Base-by-base conservation (phyloP, 2,888 invertebrate genomes). In the Conistra vaccinii region DNA sequence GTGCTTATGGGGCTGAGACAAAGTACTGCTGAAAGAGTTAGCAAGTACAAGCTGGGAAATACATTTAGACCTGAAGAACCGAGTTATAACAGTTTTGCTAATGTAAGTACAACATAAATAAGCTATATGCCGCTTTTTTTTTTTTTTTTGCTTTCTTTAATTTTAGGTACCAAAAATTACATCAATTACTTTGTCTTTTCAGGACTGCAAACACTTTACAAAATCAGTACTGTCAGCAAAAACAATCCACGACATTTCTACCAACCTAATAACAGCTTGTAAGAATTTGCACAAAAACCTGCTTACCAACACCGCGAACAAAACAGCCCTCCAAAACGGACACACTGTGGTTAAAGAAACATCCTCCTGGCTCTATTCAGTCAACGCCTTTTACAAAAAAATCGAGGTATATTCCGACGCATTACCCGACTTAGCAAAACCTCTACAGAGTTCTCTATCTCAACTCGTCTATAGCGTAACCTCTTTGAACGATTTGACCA, bases 381-480 rank as follows among this genome's bases (percentile, higher is more conserved):
- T 97, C 12, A 94, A 96, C 72, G 96, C 95, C 53, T 97, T 97
- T 89, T 95, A 96, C 60, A 95, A 95, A 67, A 97, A 97, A 88
- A 90, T 98, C 42, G 96, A 97, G 39, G 92, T 92, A 0, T 98
- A 97, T 90, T 94, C 97, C 0, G 95, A 97, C 4, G 97, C 97
- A n/a, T 99, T 98, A 90, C 98, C 98, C 0, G 99, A 99, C 91
- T 95, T 99, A 69, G 97, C 98, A 0, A 97, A 97, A 78, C 98
- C 98, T 0, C 93, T 99, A 29, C 95, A 98, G 67, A 96, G 97
- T 73, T 97, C 98, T 0, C 91, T 98, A 12, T 96, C 97, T 0
- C 97, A 98, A 94, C 96, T 98, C 77, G 94, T 97, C 2, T 97
- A 97, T 83, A 98, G 98, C 3, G 93, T 98, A 35, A 97, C 96